Percentiles rank a stretch among this genome's conserved stretches.
Conservation (phyloP, 2,888 invertebrate species). For the Acleris literana region DNA sequence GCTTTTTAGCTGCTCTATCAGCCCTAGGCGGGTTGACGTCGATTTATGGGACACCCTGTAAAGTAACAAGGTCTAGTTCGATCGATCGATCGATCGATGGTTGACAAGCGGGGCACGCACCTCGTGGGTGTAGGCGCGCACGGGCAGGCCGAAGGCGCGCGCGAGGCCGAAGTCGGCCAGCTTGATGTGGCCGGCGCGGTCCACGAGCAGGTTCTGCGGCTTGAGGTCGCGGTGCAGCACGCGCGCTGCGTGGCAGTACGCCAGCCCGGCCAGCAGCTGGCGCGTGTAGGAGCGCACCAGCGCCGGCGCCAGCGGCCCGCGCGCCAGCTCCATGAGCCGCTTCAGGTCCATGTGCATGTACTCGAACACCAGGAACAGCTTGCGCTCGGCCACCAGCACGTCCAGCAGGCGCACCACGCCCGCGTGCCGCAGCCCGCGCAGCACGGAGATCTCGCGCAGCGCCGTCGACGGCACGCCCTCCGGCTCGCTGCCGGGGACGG, state of each 20-base stretch:
- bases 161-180: conserved; percentile 98
- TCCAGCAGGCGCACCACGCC: conserved; percentile 95
- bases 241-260: conserved; percentile 94
- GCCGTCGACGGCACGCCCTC: conserved; percentile 99
- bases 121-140: conserved; percentile 97
- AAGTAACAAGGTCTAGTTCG: too few species aligned
- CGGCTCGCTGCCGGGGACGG: conserved; percentile 86
- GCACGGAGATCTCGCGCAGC: conserved; percentile 96
- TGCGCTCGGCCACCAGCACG: conserved; percentile 92
- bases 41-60: too few species aligned
- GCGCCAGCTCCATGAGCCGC: conserved; percentile 90
- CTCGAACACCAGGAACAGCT: conserved; percentile 97
- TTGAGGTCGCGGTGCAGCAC: conserved; percentile 97
- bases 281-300: conserved; percentile 92
- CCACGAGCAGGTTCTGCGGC: conserved; percentile 97
- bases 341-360: conserved; percentile 97
- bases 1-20: too few species aligned
- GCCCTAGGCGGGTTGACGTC: too few species aligned
- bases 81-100: too few species aligned
- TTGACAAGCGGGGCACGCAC: conserved; percentile 35
- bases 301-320: conserved; percentile 84
- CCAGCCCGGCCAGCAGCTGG: conserved; percentile 93
- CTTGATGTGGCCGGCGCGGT: conserved; percentile 93
- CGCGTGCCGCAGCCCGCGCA: conserved; percentile 95
- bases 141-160: conserved; percentile 95